Conservation (phyloP, 2,797 vertebrate species). For the Notamacropus eugenii region DNA sequence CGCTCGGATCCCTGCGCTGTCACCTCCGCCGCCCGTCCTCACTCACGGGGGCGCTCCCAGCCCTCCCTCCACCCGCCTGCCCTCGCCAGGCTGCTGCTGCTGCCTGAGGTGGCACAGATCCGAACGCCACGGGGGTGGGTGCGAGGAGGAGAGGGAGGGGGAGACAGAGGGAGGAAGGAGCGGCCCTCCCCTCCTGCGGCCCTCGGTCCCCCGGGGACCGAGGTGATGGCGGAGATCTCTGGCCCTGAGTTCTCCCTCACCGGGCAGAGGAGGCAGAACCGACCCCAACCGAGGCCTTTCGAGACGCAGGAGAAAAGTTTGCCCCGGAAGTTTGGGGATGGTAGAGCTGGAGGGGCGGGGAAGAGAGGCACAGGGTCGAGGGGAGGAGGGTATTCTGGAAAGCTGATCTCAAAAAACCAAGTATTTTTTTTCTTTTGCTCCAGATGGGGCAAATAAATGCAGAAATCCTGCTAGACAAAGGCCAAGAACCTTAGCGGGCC, state of each 20-base stretch:
- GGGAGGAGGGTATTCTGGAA: background rate
- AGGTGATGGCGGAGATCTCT: background rate
- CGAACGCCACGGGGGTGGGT: background rate
- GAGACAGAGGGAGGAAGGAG: background rate
- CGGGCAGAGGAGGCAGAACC: background rate
- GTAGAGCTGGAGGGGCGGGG: background rate
- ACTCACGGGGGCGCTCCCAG: conserved; percentile 52
- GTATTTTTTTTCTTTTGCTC: conserved; percentile 6
- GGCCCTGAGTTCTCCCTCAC: background rate
- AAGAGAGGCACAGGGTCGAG: background rate
- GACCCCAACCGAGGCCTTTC: background rate
- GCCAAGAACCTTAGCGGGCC: background rate
- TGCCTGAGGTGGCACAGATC: background rate
- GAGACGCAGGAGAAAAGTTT: background rate
- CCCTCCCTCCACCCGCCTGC: background rate
- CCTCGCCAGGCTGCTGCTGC: background rate
- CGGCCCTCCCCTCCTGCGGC: background rate
- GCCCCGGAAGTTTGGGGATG: background rate
- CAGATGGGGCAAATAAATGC: conserved; percentile 26
- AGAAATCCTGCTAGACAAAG: background rate
- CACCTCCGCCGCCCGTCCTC: conserved; percentile 57
- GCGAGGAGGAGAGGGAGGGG: background rate
- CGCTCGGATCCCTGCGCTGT: conserved; percentile 37
- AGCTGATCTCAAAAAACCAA: background rate
- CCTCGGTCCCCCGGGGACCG: background rate